A percentile compares a stretch with the other conserved stretches of the same genome.
Conservation (phyloP, 2,113 vertebrate species). For the Lepus timidus region DNA sequence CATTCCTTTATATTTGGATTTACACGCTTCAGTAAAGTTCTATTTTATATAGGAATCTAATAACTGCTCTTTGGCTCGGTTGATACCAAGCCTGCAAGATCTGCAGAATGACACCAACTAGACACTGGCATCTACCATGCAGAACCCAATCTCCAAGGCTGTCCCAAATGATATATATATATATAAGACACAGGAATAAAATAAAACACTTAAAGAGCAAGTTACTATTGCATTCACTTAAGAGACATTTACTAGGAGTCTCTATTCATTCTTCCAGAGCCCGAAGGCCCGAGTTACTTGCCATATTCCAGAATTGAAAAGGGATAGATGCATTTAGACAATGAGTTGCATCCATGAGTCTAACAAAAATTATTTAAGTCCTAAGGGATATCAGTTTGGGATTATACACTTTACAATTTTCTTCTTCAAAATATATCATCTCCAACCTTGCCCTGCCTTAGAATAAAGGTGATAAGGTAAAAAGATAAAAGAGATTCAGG, state of each 20-base stretch:
- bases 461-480: not conserved
- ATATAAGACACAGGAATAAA: not conserved
- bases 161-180: not conserved
- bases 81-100: not conserved
- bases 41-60: constrained; percentile 11
- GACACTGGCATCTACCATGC: not conserved
- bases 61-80: not conserved
- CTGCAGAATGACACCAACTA: not conserved
- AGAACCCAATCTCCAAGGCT: not conserved
- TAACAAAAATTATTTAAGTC: constrained; percentile 16
- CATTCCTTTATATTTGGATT: not conserved
- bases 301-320: not conserved
- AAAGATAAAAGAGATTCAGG: constrained; percentile 10
- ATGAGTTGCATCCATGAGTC: not conserved
- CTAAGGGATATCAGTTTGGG: constrained; percentile 9
- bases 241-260: not conserved
- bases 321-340: not conserved
- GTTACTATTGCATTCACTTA: not conserved
- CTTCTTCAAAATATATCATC: not conserved
- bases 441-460: not conserved
- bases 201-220: not conserved
- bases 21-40: not conserved
- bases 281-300: not conserved
- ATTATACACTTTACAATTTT: not conserved
- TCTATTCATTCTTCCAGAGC: not conserved